Conservation (phyloP, 2,797 vertebrate species). For the Tarsius wallacei region DNA sequence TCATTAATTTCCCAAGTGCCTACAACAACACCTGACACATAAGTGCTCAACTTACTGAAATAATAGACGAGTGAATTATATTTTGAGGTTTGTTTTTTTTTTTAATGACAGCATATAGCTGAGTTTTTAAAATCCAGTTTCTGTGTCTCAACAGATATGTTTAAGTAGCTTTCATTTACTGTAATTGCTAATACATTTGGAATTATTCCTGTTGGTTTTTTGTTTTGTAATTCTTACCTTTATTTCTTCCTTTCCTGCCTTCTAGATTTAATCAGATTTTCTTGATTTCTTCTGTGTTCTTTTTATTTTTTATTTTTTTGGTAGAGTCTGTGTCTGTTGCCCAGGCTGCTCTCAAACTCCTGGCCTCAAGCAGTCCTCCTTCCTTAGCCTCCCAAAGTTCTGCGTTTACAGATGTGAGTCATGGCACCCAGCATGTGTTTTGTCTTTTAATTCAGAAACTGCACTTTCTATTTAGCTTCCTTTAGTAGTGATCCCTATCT, state of each 20-base stretch:
- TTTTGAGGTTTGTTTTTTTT: background rate
- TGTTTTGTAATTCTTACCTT: too few species aligned
- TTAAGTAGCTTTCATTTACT: conserved; percentile 46
- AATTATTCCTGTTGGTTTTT: background rate
- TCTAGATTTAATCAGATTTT: too few species aligned
- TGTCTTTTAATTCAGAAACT: conserved; percentile 21
- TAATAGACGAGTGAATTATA: background rate
- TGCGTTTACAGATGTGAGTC: background rate
- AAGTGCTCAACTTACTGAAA: background rate
- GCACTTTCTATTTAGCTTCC: background rate
- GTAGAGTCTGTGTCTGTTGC: too few species aligned
- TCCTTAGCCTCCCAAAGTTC: too few species aligned
- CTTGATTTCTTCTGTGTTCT: too few species aligned
- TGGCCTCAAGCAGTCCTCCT: too few species aligned
- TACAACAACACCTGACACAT: background rate
- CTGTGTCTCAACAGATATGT: background rate
- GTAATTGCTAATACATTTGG: conserved; percentile 23
- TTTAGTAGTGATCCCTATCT: background rate
- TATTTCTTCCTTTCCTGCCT: too few species aligned
- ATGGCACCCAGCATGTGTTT: background rate
- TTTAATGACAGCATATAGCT: background rate
- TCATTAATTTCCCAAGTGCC: background rate
- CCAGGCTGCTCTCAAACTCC: too few species aligned
- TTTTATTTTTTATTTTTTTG: too few species aligned
- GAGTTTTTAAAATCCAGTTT: background rate